Conservation (phyloP, 2,797 vertebrate species). For the Brachyalestes nurse region DNA sequence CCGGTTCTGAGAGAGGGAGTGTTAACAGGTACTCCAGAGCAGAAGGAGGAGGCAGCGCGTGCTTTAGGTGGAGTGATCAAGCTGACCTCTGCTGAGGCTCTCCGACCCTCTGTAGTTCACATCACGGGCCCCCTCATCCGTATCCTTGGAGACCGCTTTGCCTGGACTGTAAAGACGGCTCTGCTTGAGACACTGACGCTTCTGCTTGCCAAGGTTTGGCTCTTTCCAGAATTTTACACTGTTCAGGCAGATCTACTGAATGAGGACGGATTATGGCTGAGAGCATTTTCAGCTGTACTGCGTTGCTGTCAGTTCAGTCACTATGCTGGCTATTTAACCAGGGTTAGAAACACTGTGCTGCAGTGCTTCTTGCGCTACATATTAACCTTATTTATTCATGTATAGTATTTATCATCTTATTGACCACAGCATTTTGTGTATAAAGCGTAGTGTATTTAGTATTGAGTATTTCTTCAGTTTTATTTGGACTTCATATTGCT, state of each 20-base stretch:
- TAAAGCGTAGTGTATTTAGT: too few relatives aligned
- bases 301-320: neutral
- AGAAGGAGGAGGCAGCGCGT: constrained; percentile 97
- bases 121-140: constrained; percentile 98
- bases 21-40: constrained; percentile 93
- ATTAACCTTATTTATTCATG: too few relatives aligned
- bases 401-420: too few relatives aligned
- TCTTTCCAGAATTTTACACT: neutral
- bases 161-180: constrained; percentile 94
- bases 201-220: constrained; percentile 88
- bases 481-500: too few relatives aligned
- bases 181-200: constrained; percentile 95
- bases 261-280: too few relatives aligned
- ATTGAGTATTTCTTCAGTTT: too few relatives aligned
- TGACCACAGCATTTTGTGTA: too few relatives aligned
- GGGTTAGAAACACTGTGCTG: too few relatives aligned
- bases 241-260: too few relatives aligned
- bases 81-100: constrained; percentile 93
- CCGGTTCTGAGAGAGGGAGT: constrained; percentile 95
- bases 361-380: too few relatives aligned
- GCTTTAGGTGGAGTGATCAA: constrained; percentile 92
- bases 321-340: too few relatives aligned
- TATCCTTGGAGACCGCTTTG: constrained; percentile 96
- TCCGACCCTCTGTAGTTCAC: constrained; percentile 94
- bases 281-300: too few relatives aligned